phyloP scores from a whole-genome alignment of 2,797 vertebrate genomes.

The Epinephelus coioides region DNA sequence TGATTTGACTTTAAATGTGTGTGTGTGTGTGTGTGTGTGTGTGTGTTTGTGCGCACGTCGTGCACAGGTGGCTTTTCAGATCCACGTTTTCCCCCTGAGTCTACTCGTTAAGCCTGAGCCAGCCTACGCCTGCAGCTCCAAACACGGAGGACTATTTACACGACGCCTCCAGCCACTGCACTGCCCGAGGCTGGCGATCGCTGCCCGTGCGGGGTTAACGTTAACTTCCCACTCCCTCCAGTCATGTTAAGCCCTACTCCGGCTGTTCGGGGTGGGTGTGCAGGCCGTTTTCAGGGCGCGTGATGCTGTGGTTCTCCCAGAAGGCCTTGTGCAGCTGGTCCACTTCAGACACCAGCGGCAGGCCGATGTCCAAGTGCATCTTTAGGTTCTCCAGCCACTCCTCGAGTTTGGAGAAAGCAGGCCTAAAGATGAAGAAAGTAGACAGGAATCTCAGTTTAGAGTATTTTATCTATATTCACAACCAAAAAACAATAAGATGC shows the following conservation, averaged over 20 bases:
- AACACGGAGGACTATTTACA: constrained; percentile 48
- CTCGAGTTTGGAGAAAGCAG: constrained; percentile 92
- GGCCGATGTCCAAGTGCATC: constrained; percentile 94
- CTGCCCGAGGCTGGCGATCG: constrained; percentile 14
- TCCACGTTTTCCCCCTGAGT: constrained; percentile 74
- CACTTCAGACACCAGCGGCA: constrained; percentile 92
- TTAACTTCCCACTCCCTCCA: constrained; percentile 25
- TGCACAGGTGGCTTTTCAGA: constrained; percentile 69
- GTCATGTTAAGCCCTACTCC: constrained; percentile 77
- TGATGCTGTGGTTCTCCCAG: constrained; percentile 85
- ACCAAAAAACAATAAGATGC: background rate
- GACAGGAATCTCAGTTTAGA: background rate
- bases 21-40: background rate
- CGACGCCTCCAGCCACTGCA: constrained; percentile 42
- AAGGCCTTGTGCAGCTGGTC: constrained; percentile 92
- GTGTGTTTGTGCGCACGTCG: constrained; percentile 12
- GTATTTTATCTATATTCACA: background rate
- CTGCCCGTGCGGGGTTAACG: constrained; percentile 16
- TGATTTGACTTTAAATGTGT: constrained; percentile 54
- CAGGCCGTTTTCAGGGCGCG: constrained; percentile 86
- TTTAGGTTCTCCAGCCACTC: constrained; percentile 95
- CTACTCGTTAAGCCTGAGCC: constrained; percentile 67
- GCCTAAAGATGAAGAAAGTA: constrained; percentile 79
- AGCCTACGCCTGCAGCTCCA: constrained; percentile 45
- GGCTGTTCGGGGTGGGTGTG: constrained; percentile 88